Conservation (phyloP, 2,797 vertebrate species). For the Macropus fuliginosus region DNA sequence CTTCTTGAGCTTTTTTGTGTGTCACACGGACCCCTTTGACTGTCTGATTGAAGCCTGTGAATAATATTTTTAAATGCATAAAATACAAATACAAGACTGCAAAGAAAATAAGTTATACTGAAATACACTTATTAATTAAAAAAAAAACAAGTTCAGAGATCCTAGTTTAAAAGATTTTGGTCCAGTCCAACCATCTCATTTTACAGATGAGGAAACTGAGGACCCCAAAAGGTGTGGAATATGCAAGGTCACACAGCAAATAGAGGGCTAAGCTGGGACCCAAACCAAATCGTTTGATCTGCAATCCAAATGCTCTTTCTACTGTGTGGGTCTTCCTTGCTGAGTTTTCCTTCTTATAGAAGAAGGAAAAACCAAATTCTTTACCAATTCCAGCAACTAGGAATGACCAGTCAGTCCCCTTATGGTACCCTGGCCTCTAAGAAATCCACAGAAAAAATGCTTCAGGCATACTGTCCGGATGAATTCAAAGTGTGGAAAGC, state of each 20-base stretch:
- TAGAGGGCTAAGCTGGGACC: not conserved
- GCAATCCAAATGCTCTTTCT: not conserved
- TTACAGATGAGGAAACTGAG: not conserved
- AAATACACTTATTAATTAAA: not conserved
- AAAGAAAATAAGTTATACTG: not conserved
- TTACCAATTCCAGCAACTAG: not conserved
- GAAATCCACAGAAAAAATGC: not conserved
- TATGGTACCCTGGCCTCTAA: not conserved
- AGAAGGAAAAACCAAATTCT: not conserved
- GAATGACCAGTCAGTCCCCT: not conserved
- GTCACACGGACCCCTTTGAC: not conserved
- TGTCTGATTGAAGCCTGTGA: not conserved
- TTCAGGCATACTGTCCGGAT: not conserved
- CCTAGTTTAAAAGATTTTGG: not conserved
- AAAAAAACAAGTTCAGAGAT: not conserved
- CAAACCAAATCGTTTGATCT: not conserved
- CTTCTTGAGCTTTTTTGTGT: not conserved
- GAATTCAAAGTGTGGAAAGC: not conserved
- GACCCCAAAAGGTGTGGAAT: not conserved
- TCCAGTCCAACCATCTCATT: not conserved
- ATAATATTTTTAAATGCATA: not conserved
- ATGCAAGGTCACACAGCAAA: not conserved
- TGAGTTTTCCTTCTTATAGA: not conserved
- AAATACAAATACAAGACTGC: not conserved
- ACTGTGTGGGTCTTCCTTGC: not conserved